phyloP scores from a whole-genome alignment of 2,797 vertebrate genomes.

The Psittacula derbiana region DNA sequence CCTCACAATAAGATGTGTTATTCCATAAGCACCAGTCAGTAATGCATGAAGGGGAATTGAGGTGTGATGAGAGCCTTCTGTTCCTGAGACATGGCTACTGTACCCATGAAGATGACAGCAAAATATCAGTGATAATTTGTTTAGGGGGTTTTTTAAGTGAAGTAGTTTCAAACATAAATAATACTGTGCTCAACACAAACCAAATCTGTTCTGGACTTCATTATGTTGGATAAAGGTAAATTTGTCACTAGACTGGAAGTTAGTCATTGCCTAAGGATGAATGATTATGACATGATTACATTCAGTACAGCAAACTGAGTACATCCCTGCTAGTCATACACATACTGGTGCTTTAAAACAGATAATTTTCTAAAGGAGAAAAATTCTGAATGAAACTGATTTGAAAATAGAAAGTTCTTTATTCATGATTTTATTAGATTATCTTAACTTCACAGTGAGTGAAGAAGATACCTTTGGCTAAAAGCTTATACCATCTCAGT shows the following conservation, averaged over 20 bases:
- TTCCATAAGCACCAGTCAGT: not conserved
- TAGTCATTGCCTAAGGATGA: not conserved
- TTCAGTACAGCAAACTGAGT: not conserved
- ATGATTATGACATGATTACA: not conserved
- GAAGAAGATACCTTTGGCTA: not conserved
- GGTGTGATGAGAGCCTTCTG: not conserved
- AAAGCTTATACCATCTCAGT: not conserved
- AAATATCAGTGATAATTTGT: not conserved
- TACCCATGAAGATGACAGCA: not conserved
- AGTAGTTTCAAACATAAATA: not conserved
- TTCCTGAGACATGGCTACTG: not conserved
- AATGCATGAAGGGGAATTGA: accelerated
- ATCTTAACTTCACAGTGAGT: not conserved
- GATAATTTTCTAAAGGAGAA: not conserved
- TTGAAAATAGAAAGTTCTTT: not conserved
- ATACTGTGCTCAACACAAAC: not conserved
- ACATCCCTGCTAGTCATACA: not conserved
- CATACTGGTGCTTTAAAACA: not conserved
- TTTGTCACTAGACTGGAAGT: not conserved
- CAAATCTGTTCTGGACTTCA: not conserved
- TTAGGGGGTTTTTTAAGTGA: not conserved
- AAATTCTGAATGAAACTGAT: conserved; percentile 4
- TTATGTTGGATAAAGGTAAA: not conserved
- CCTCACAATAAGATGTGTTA: not conserved
- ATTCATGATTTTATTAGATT: not conserved